A percentile compares a stretch with the other conserved stretches of the same genome.
phyloP scores from a whole-genome alignment of 2,888 invertebrate genomes.

The Dione juno region DNA sequence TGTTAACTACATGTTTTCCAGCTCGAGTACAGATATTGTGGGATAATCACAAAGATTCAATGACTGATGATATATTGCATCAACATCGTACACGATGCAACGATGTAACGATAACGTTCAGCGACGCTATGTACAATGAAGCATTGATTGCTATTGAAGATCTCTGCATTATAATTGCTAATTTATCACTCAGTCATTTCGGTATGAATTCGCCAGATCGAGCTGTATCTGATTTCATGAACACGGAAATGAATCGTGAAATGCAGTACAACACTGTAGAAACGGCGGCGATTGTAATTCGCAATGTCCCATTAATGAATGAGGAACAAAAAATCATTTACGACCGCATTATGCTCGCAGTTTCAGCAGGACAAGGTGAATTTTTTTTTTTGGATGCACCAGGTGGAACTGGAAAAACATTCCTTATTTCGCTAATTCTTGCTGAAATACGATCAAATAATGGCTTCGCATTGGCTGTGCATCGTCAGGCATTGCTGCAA shows the following conservation, averaged over 20 bases:
- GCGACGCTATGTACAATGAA: constrained; percentile 33
- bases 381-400: too few relatives aligned
- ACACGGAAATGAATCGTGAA: constrained; percentile 48
- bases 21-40: not conserved
- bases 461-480: constrained; percentile 42
- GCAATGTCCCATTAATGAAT: constrained; percentile 25
- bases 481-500: constrained; percentile 46
- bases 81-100: too few relatives aligned
- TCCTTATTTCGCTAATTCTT: constrained; percentile 15
- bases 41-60: too few relatives aligned
- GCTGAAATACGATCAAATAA: not conserved
- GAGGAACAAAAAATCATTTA: too few relatives aligned
- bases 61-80: too few relatives aligned
- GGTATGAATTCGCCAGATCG: constrained; percentile 43
- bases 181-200: constrained; percentile 45
- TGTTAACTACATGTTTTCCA: not conserved
- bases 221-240: constrained; percentile 45
- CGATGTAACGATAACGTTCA: constrained; percentile 47
- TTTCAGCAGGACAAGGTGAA: constrained; percentile 43
- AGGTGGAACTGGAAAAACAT: constrained; percentile 32
- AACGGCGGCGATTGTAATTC: constrained; percentile 43
- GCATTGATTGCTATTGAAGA: constrained; percentile 45
- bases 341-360: constrained; percentile 42
- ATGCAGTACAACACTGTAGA: constrained; percentile 45
- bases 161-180: constrained; percentile 46